These are phyloP conservation scores for Apotomis capreana DNA, from an alignment of 2,888 invertebrate species.

Conservation along the genomic window DNA sequence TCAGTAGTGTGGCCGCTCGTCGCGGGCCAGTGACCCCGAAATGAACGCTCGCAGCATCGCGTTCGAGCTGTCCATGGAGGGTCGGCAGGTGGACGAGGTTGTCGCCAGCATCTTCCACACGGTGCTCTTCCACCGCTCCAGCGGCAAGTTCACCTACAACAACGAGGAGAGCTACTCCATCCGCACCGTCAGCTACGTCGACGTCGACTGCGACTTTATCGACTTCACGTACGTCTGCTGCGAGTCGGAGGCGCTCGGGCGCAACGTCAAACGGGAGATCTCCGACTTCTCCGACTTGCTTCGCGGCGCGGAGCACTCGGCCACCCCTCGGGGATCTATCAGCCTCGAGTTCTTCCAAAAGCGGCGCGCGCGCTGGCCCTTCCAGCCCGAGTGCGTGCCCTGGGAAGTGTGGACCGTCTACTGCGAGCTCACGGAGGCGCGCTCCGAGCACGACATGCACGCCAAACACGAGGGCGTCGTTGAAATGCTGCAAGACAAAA, in stretches of 20 bases:
- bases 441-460: conserved; percentile 94
- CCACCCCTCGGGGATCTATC: conserved; percentile 90
- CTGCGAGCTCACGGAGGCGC: conserved; percentile 93
- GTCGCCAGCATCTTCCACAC: conserved; percentile 96
- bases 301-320: conserved; percentile 86
- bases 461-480: conserved; percentile 94
- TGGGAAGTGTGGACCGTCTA: conserved; percentile 99
- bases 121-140: conserved; percentile 93
- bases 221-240: conserved; percentile 99
- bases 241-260: conserved; percentile 90
- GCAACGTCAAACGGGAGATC: conserved; percentile 89
- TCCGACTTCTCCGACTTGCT: conserved; percentile 90
- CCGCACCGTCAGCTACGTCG: conserved; percentile 97
- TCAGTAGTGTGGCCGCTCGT: conserved; percentile 52
- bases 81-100: conserved; percentile 95
- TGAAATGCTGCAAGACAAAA: conserved; percentile 94
- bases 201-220: conserved; percentile 98
- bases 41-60: conserved; percentile 93
- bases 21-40: conserved; percentile 68
- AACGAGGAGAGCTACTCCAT: conserved; percentile 97
- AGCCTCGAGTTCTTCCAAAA: conserved; percentile 97
- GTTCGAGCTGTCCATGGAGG: conserved; percentile 93
- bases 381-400: conserved; percentile 95
- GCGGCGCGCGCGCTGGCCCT: conserved; percentile 94
- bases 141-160: conserved; percentile 97